Base-by-base conservation (phyloP, 2,797 vertebrate species). In the Harpagifer antarcticus region DNA sequence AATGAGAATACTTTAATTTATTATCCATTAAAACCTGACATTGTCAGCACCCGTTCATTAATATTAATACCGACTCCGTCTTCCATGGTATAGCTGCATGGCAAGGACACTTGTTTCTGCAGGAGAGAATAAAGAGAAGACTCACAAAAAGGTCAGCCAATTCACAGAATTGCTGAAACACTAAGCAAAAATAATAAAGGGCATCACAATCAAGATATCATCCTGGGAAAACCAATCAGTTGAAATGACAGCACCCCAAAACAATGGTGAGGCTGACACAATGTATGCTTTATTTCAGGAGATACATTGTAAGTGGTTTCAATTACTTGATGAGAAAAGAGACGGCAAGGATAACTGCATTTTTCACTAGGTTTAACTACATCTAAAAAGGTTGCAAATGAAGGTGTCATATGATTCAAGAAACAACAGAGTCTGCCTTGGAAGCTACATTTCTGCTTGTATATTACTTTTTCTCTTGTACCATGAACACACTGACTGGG, bases 101-200 rank as follows among this genome's bases (percentile, higher is more conserved):
- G 84, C 76, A 73, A 82, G 68, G 87, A 86, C 45, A 84, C 68
- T 72, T 78, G 81, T 88, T 89, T 89, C 58, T 70, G 83, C 79
- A 78, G 71, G 14, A 76, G 62, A 78, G 79, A 82, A 89, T 82
- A 87, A 83, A 81, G 64, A 69, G 55, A 83, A 89, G 88, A 89
- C 82, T 89, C 61, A 19, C 72, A 85, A 85, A 94, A 94, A 93
- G 93, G 93, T 94, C 91, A 94, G 76, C 79, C 86, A 79, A 93
- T 93, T 92, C 92, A 92, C 79, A 88, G 87, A 88, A 86, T 80
- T 90, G 86, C 88, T 78, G 82, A 91, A 94, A 93, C 79, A 91
- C 74, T 87, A 83, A 79, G 86, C 86, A 84, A 90, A 92, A 92
- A 91, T 89, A 92, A 93, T 91, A 94, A 95, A 94, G 92, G 93